A percentile compares a stretch with the other conserved stretches of the same genome.
These are phyloP conservation scores for Danio tinwini DNA, from an alignment of 2,797 vertebrate species.

Conservation along the genomic window DNA sequence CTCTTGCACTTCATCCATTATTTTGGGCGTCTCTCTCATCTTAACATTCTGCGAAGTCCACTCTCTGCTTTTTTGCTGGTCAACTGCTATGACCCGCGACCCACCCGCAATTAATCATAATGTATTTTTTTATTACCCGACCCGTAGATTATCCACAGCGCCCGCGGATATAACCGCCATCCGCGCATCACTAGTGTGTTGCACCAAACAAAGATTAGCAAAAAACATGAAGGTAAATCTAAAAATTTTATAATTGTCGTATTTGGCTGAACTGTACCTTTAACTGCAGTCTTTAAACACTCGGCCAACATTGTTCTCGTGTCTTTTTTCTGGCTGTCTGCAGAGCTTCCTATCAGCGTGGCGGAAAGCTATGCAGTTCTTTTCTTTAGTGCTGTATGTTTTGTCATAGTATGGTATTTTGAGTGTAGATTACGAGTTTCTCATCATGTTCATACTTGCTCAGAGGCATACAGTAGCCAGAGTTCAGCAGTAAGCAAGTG, in stretches of 20 bases:
- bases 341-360: background rate
- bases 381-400: constrained; percentile 27
- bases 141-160: no score
- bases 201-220: no score
- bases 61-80: no score
- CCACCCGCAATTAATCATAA: no score
- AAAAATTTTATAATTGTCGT: background rate
- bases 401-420: constrained; percentile 1
- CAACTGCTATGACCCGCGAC: no score
- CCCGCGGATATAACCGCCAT: no score
- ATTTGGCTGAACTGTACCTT: background rate
- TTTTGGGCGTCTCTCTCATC: no score
- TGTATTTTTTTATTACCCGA: no score
- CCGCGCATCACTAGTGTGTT: no score
- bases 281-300: background rate
- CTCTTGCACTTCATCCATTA: no score
- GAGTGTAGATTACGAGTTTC: constrained; percentile 8
- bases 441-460: constrained; percentile 26
- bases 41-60: no score
- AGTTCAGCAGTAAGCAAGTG: background rate
- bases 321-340: background rate
- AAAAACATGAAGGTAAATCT: background rate
- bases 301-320: background rate
- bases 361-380: background rate
- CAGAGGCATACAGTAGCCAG: background rate